Base-by-base conservation (phyloP, 1,140 invertebrate genomes). In the Penaeus vannamei region DNA sequence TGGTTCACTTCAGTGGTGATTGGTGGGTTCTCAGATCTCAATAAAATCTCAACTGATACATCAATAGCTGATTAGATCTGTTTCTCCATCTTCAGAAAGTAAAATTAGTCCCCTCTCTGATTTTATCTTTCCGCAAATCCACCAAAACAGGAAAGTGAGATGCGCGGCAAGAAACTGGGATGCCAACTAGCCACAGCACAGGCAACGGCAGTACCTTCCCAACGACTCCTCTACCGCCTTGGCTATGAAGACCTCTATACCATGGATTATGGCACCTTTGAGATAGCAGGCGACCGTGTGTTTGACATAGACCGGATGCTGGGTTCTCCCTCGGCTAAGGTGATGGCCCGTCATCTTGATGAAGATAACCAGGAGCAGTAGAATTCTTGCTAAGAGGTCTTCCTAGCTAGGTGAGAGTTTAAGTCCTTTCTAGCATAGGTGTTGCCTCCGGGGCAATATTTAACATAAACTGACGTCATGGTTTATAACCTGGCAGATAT, bases 241-340 rank as follows among this genome's bases (percentile, higher is more conserved):
- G 91, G 89, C 17, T 91, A 91, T 42, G 53, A 87, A 12, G 76
- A 86, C 1, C 87, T 90, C 60, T 91, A 91, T 66, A 90, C 89
- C 53, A 83, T 91, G 86, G 91, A 91, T 72, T 91, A 91, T 69
- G 82, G 83, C 22, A 89, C 89, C 8, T 91, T 91, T 62, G 86
- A 87, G 53, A 91, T 91, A 23, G 86, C 85, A 23, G 91, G 91
- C 3, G 86, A 89, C 46, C 89, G 79, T 8, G 91, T 91, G 23
- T 91, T 91, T 82, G 91, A 91, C 66, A 90, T 90, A 84, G 91
- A 91, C 79, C 85, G 72, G 53, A 91, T 91, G 91, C 79, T 91
- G 10, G 91, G 91, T 26, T 89, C 91, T 14, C 86, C 91, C 12
- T 91, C 91, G 5, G 91, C 91, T 29, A 91, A 91, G 69, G 91